These are phyloP conservation scores for Ophion costatus DNA, from an alignment of 2,888 invertebrate genomes.

Conservation along the genomic window DNA sequence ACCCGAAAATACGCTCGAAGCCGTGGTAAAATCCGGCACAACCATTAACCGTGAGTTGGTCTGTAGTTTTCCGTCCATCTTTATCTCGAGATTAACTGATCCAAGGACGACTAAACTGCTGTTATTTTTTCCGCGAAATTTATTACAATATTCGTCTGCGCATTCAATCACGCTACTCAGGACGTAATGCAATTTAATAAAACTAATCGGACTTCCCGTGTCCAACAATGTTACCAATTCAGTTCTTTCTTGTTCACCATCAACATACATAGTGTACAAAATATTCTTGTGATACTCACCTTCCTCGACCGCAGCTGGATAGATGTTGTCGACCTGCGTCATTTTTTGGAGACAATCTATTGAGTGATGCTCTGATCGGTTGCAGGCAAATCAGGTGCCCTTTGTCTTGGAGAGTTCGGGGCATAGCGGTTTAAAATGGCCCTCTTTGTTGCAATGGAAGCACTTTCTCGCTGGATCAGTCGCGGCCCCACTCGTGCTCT, in stretches of 20 bases:
- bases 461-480: constrained; percentile 27
- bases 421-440: constrained; percentile 36
- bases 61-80: neutral
- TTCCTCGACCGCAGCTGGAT: constrained; percentile 26
- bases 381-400: constrained; percentile 21
- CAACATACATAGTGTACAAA: constrained; percentile 22
- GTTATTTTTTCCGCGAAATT: constrained; percentile 49
- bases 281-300: constrained; percentile 53
- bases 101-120: constrained; percentile 49
- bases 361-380: constrained; percentile 19
- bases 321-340: constrained; percentile 37
- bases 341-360: constrained; percentile 31
- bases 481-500: neutral
- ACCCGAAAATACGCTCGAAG: constrained; percentile 36
- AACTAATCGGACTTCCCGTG: constrained; percentile 53
- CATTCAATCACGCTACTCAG: constrained; percentile 41
- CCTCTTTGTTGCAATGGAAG: constrained; percentile 39
- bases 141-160: constrained; percentile 22
- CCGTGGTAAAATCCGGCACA: constrained; percentile 59
- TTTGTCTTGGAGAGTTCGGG: constrained; percentile 9
- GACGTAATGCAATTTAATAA: constrained; percentile 47
- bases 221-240: constrained; percentile 50
- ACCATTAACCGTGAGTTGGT: constrained; percentile 43
- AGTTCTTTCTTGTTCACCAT: too few relatives aligned
- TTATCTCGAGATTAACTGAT: constrained; percentile 25